These are phyloP conservation scores for Zoanthus gigantus DNA, from an alignment of 92 coral and sea anemone genomes.

Conservation along the genomic window DNA sequence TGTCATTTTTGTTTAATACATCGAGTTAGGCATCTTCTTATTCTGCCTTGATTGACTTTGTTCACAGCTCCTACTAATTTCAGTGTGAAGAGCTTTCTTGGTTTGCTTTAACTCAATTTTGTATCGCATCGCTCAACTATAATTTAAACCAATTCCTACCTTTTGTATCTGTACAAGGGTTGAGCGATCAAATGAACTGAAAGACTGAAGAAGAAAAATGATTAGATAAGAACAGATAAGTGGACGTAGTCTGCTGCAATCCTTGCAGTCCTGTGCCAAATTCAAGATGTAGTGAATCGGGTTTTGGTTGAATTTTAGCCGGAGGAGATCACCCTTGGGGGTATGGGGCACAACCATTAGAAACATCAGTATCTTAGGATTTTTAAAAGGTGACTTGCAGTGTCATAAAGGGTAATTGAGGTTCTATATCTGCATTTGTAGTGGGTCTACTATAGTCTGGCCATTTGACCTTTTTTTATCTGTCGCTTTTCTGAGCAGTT, in stretches of 20 bases:
- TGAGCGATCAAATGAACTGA: constrained; percentile 95
- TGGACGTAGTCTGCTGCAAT: background rate
- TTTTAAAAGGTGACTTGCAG: too few relatives aligned
- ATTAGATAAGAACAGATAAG: background rate
- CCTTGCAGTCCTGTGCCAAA: background rate
- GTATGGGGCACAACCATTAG: too few relatives aligned
- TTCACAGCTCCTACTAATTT: constrained; percentile 66
- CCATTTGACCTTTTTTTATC: too few relatives aligned
- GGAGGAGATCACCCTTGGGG: too few relatives aligned
- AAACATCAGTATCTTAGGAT: too few relatives aligned
- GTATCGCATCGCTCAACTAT: constrained; percentile 49
- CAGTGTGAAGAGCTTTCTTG: constrained; percentile 64
- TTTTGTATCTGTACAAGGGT: constrained; percentile 89
- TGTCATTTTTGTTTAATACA: constrained; percentile 15
- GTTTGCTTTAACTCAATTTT: constrained; percentile 59
- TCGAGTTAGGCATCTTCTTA: constrained; percentile 25
- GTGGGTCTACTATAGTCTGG: too few relatives aligned
- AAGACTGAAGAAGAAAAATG: constrained; percentile 69
- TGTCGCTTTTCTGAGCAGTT: too few relatives aligned
- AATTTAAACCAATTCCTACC: constrained; percentile 53
- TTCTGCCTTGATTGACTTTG: constrained; percentile 63
- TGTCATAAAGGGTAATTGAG: too few relatives aligned
- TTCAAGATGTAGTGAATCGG: too few relatives aligned
- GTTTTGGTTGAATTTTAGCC: too few relatives aligned
- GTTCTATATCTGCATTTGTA: too few relatives aligned